phyloP scores from a whole-genome alignment of 2,797 vertebrate genomes.

The Distichodus sexfasciatus region DNA sequence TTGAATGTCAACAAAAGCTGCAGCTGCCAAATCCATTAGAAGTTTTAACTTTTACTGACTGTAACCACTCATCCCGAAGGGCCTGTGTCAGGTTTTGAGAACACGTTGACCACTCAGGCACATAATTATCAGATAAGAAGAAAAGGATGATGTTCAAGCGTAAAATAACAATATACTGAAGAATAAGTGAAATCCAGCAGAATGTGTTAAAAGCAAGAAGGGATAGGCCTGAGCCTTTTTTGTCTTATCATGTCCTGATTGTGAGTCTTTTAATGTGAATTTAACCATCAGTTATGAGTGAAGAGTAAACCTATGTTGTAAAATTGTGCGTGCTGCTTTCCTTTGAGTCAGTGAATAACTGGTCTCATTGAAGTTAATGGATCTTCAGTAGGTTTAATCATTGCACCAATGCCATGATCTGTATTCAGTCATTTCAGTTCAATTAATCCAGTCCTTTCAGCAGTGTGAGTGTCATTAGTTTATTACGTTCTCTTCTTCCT shows the following conservation, averaged over 20 bases:
- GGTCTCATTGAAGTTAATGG: slow-evolving; percentile 46
- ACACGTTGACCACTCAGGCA: neutral
- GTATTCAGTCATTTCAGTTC: slow-evolving; percentile 21
- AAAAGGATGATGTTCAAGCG: neutral
- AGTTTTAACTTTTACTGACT: too few species aligned
- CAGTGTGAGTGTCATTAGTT: slow-evolving; percentile 24
- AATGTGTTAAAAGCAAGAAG: neutral
- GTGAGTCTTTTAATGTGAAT: slow-evolving; percentile 11
- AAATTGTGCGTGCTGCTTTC: slow-evolving; percentile 21
- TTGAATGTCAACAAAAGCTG: too few species aligned
- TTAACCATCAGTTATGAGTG: neutral
- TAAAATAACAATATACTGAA: neutral
- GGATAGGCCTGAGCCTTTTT: neutral
- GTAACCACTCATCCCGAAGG: too few species aligned
- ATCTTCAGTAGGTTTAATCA: slow-evolving; percentile 34
- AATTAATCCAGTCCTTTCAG: slow-evolving; percentile 6
- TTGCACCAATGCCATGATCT: slow-evolving; percentile 6
- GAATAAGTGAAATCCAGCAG: neutral
- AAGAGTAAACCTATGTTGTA: slow-evolving; percentile 2
- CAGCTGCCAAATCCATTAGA: too few species aligned
- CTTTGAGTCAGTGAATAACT: slow-evolving; percentile 33
- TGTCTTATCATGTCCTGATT: neutral
- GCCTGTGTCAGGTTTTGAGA: too few species aligned
- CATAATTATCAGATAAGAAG: neutral
- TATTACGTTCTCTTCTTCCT: slow-evolving; percentile 3